A percentile compares a stretch with the other conserved stretches of the same genome.
phyloP scores from a whole-genome alignment of 1,140 invertebrate species.

The Himalopsyche phryganea region DNA sequence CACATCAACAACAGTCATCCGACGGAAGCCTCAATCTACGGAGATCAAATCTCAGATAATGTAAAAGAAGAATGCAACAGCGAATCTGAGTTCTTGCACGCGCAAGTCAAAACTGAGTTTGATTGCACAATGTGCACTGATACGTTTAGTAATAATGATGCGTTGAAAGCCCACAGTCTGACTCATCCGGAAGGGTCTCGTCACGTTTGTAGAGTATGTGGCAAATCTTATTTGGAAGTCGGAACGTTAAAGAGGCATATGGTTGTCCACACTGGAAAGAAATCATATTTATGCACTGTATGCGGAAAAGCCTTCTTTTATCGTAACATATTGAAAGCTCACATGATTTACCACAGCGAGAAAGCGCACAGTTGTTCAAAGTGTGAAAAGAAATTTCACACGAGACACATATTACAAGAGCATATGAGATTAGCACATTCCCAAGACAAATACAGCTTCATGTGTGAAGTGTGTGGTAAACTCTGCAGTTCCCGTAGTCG shows the following conservation, averaged over 20 bases:
- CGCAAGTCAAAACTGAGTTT: slow-evolving; percentile 5
- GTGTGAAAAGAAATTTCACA: slow-evolving; percentile 31
- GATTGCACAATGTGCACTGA: slow-evolving; percentile 30
- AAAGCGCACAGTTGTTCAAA: slow-evolving; percentile 19
- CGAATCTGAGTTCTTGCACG: not conserved
- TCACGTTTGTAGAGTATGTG: slow-evolving; percentile 25
- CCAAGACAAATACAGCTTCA: slow-evolving; percentile 24
- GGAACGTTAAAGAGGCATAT: slow-evolving; percentile 24
- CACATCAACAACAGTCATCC: slow-evolving; percentile 21
- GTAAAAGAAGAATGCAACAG: slow-evolving; percentile 5
- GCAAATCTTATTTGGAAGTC: slow-evolving; percentile 26
- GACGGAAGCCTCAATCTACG: not conserved
- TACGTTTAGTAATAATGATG: slow-evolving; percentile 15
- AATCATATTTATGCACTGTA: slow-evolving; percentile 24
- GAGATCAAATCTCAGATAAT: not conserved
- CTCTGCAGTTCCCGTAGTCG: slow-evolving; percentile 24
- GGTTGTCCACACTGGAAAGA: slow-evolving; percentile 25
- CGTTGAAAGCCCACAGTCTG: slow-evolving; percentile 23
- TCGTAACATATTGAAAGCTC: slow-evolving; percentile 22
- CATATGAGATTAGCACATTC: slow-evolving; percentile 26
- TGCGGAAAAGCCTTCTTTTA: slow-evolving; percentile 29
- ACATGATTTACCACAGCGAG: slow-evolving; percentile 30
- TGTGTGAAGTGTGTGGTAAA: slow-evolving; percentile 30
- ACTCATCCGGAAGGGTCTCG: slow-evolving; percentile 25
- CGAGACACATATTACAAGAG: slow-evolving; percentile 19